These are phyloP conservation scores for Troides aeacus DNA, from an alignment of 2,888 invertebrate genomes.

Conservation along the genomic window DNA sequence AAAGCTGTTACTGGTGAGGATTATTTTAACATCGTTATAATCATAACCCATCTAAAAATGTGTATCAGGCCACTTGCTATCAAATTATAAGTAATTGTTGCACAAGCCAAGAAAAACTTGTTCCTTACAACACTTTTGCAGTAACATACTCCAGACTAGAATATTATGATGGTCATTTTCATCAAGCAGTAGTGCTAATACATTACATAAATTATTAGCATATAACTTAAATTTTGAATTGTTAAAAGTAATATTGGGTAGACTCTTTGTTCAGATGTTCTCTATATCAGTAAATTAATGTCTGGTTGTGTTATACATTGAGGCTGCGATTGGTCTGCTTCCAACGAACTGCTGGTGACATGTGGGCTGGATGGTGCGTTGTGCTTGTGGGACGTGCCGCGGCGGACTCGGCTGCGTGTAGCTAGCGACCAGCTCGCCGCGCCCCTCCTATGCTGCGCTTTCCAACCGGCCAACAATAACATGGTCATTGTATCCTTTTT, in stretches of 20 bases:
- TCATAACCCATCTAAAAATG: background rate
- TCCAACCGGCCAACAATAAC: conserved; percentile 92
- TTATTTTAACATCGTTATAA: background rate
- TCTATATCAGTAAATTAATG: too few species aligned
- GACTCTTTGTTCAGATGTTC: too few species aligned
- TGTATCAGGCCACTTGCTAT: too few species aligned
- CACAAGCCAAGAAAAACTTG: too few species aligned
- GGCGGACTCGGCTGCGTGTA: conserved; percentile 83
- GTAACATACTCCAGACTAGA: too few species aligned
- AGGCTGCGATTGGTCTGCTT: conserved; percentile 92
- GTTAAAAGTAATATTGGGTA: too few species aligned
- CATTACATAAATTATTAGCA: too few species aligned
- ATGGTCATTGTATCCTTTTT: conserved; percentile 89
- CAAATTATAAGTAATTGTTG: too few species aligned
- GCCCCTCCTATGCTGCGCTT: conserved; percentile 85
- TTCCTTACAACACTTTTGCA: too few species aligned
- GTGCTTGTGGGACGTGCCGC: conserved; percentile 85
- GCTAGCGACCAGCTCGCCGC: conserved; percentile 82
- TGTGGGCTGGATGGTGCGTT: conserved; percentile 87
- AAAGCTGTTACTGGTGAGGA: conserved; percentile 85
- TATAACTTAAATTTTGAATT: too few species aligned
- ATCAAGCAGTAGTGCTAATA: too few species aligned
- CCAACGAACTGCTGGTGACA: conserved; percentile 90
- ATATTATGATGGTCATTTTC: too few species aligned
- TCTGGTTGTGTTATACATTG: background rate